Evolutionary conservation across 2,888 invertebrate species (phyloP).

Genomic region (Corythucha ciliata): DNA sequence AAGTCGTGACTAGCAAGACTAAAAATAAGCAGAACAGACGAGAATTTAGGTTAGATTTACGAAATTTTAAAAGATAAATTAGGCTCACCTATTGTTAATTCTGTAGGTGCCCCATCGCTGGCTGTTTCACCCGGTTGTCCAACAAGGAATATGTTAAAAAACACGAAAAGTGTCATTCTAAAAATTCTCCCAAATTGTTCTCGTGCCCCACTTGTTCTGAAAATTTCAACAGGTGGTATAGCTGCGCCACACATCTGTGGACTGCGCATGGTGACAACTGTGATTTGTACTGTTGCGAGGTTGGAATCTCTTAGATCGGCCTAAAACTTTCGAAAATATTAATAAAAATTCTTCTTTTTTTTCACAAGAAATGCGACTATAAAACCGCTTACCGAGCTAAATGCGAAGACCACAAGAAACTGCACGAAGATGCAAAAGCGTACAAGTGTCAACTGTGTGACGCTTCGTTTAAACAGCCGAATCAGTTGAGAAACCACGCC

Average conservation of each 20-base stretch:
- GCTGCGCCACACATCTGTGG: conserved; percentile 60
- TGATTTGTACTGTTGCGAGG: conserved; percentile 39
- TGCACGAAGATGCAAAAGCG: conserved; percentile 29
- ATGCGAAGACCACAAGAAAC: conserved; percentile 29
- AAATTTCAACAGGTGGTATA: conserved; percentile 48
- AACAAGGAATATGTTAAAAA: conserved; percentile 36
- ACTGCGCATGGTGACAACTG: conserved; percentile 53
- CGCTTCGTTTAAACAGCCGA: conserved; percentile 52
- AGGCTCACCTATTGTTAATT: too few species aligned
- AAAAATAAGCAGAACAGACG: too few species aligned
- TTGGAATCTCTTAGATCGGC: conserved; percentile 34
- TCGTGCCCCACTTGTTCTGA: conserved; percentile 32
- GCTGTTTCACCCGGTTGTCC: too few species aligned
- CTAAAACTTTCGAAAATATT: neutral
- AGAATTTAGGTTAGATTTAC: too few species aligned
- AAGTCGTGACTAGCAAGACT: too few species aligned
- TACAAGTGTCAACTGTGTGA: conserved; percentile 36
- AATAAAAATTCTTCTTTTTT: conserved; percentile 40
- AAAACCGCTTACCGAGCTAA: conserved; percentile 44
- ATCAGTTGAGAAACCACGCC: conserved; percentile 54
- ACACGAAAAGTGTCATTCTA: conserved; percentile 29
- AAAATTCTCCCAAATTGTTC: conserved; percentile 23
- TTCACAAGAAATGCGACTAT: conserved; percentile 49
- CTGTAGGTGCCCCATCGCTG: too few species aligned
- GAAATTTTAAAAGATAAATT: too few species aligned